phyloP scores from a whole-genome alignment of 2,797 vertebrate genomes.

The Catharus ustulatus region DNA sequence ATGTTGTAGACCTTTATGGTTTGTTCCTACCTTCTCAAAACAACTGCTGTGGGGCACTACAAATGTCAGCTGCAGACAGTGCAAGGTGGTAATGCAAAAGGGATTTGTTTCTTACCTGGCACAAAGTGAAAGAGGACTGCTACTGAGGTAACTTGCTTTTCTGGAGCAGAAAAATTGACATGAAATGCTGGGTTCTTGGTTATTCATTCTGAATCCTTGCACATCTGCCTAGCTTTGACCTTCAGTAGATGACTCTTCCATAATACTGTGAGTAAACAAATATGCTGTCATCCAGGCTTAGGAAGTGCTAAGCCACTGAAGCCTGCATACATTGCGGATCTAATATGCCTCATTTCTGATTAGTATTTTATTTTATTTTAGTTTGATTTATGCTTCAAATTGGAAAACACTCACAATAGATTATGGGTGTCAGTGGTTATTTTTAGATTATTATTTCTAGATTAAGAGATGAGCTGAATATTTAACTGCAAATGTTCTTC shows the following conservation, averaged over 20 bases:
- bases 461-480: not conserved
- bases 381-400: conserved; percentile 28
- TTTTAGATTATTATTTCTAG: conserved; percentile 39
- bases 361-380: conserved; percentile 36
- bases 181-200: not conserved
- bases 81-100: not conserved
- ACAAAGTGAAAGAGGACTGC: not conserved
- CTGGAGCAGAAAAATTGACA: not conserved
- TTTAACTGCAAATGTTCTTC: conserved; percentile 9
- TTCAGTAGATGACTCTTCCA: conserved; percentile 29
- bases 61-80: not conserved
- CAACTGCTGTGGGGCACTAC: not conserved
- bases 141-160: not conserved
- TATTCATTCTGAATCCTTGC: conserved; percentile 11
- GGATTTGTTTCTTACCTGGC: not conserved
- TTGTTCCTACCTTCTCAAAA: not conserved
- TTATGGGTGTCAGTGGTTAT: conserved; percentile 27
- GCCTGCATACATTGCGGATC: not conserved
- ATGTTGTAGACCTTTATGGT: not conserved
- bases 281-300: conserved; percentile 41
- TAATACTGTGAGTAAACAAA: conserved; percentile 53
- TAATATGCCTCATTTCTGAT: conserved; percentile 17
- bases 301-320: conserved; percentile 44
- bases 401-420: not conserved
- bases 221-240: conserved; percentile 50